phyloP scores from a whole-genome alignment of 1,140 invertebrate species.

The Anastrepha ludens region DNA sequence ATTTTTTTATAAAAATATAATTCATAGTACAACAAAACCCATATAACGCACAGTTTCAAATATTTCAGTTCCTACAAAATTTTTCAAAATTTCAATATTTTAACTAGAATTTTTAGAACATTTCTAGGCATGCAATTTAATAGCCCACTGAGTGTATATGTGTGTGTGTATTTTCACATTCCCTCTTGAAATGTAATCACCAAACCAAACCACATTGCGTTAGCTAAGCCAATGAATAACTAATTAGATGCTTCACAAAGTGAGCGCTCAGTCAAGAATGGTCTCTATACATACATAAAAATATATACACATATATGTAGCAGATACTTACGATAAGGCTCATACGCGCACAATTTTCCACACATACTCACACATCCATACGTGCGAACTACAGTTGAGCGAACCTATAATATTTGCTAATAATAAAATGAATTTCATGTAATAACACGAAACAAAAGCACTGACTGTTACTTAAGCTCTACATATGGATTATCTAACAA shows the following conservation, averaged over 20 bases:
- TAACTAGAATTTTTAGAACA: too few relatives aligned
- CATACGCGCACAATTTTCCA: background rate
- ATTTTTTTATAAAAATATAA: too few relatives aligned
- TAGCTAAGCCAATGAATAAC: slow-evolving; percentile 27
- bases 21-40: too few relatives aligned
- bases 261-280: background rate
- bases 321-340: background rate
- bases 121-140: too few relatives aligned
- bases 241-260: background rate
- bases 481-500: background rate
- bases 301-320: background rate
- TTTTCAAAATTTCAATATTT: too few relatives aligned
- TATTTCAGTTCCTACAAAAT: too few relatives aligned
- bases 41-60: too few relatives aligned
- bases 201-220: slow-evolving; percentile 28
- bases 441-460: slow-evolving; percentile 2
- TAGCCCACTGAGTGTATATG: too few relatives aligned
- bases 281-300: background rate
- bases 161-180: too few relatives aligned
- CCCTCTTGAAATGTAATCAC: background rate
- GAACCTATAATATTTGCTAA: background rate
- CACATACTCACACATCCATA: background rate
- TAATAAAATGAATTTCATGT: background rate
- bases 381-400: background rate
- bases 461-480: background rate